A percentile compares a stretch with the other conserved stretches of the same genome.
These are phyloP conservation scores for Drosophila monieri DNA, from an alignment of 2,888 invertebrate genomes.

Conservation along the genomic window DNA sequence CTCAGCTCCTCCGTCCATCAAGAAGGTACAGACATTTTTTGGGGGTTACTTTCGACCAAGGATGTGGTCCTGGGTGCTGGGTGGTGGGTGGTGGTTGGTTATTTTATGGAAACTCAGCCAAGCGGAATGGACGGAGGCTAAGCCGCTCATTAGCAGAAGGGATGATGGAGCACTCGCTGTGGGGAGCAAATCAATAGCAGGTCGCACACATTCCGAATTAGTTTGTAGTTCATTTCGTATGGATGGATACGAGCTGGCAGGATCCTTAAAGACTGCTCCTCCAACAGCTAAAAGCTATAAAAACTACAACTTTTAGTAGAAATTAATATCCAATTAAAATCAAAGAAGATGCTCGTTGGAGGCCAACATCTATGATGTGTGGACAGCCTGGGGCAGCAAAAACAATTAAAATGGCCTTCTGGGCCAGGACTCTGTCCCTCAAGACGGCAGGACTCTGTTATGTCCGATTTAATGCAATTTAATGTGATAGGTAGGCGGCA, in stretches of 20 bases:
- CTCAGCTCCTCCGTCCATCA: conserved; percentile 13
- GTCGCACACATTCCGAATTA: conserved; percentile 37
- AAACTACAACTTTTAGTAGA: not conserved
- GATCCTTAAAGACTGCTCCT: no score
- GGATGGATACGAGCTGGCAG: no score
- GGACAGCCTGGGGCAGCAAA: conserved; percentile 22
- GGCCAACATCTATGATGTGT: conserved; percentile 2
- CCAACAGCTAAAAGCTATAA: no score
- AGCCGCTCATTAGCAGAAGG: conserved; percentile 44
- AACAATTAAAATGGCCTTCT: conserved; percentile 38
- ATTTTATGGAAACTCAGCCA: conserved; percentile 52
- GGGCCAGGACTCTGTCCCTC: not conserved
- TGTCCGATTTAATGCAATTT: conserved; percentile 30
- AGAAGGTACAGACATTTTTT: conserved; percentile 16
- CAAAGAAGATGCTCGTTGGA: no score
- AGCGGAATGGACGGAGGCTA: conserved; percentile 58
- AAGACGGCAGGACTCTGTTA: not conserved
- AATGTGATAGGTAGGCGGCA: conserved; percentile 29
- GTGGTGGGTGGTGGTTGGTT: conserved; percentile 4
- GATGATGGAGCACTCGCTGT: not conserved
- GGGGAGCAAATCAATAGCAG: conserved; percentile 34
- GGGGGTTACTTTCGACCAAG: conserved; percentile 48
- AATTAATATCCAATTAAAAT: conserved; percentile 36
- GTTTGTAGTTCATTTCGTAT: conserved; percentile 27
- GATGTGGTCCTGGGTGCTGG: not conserved